Evolutionary conservation across 2,797 vertebrate genomes (phyloP), one percentile per base, ranked within the genome.

Genomic region (Sebastes variabilis): DNA sequence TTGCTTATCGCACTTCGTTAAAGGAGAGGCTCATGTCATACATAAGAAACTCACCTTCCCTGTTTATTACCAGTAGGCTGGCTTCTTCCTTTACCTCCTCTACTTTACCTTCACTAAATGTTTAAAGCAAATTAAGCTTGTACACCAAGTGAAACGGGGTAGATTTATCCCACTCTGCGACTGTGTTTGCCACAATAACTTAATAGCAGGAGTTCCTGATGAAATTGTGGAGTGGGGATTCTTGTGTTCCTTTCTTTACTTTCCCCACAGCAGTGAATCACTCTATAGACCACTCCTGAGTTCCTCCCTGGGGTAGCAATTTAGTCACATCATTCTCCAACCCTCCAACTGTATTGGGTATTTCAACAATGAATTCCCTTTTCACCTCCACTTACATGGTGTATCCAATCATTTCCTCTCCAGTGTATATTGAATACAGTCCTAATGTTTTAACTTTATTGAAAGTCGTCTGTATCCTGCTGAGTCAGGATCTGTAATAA

Each of bases 181-280:
- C 68, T 77, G 6, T 66, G 46, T 88, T 88, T 84, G 70, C 77
- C 66, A 75, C 24, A 69, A 36, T 72, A 86, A 82, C 68, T 82
- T 38, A 80, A 56, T 68, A 67, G 69, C 16, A 66, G 12, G 20
- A 56, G 64, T 68, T 72, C 49, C 61, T 77, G 59, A 80, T 77
- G 75, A 72, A 72, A 81, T 52, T 62, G 49, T 30, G 34, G 27
- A 52, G 38, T 27, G 68, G 36, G 32, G 12, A 62, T 70, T 79
- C 25, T 56, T 62, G n/a, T 70, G 6, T 66, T 81, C 8, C 18
- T 80, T 84, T 56, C 14, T 75, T 59, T 12, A 65, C 29, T 75
- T 73, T 68, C 67, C 25, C 29, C 61, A 22, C 36, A 36, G 66
- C 60, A 49, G 29, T 74, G 70, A 75, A 65, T 81, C 66, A 75